Evolutionary conservation across 1,140 invertebrate genomes (phyloP).

Genomic region (Bicyclus anynana): DNA sequence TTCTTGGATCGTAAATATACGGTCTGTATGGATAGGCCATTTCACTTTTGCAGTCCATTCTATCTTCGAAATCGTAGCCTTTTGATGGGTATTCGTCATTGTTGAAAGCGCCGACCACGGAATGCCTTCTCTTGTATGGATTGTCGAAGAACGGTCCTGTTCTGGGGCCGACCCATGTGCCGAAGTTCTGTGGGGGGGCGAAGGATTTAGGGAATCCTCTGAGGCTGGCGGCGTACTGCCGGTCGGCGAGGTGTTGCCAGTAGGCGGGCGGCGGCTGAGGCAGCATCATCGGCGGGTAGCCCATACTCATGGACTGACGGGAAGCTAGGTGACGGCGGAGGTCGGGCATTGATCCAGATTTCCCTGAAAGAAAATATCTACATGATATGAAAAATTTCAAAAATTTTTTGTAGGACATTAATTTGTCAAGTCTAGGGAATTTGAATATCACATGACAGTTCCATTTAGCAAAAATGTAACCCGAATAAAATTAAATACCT

Average conservation of each 20-base stretch:
- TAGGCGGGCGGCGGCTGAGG: constrained; percentile 60
- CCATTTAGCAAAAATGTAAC: too few relatives aligned
- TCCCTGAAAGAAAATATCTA: constrained; percentile 49
- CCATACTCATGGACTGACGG: constrained; percentile 56
- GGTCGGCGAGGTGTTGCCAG: constrained; percentile 63
- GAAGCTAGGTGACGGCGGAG: constrained; percentile 69
- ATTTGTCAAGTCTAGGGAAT: too few relatives aligned
- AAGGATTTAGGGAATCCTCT: constrained; percentile 54
- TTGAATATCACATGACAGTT: too few relatives aligned
- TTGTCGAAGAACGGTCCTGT: constrained; percentile 44
- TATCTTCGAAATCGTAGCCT: constrained; percentile 58
- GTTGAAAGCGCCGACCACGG: constrained; percentile 59
- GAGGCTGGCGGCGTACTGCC: constrained; percentile 62
- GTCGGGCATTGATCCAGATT: constrained; percentile 79
- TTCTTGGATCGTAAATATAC: constrained; percentile 54
- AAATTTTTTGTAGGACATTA: too few relatives aligned
- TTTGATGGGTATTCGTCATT: constrained; percentile 62
- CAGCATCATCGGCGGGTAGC: constrained; percentile 52
- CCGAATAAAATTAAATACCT: too few relatives aligned
- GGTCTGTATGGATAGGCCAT: constrained; percentile 59
- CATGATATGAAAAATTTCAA: neutral
- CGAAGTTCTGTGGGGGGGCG: constrained; percentile 48
- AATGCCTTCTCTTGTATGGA: constrained; percentile 62
- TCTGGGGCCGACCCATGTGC: constrained; percentile 64
- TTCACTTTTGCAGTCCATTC: constrained; percentile 65